phyloP scores from a whole-genome alignment of 2,888 invertebrate genomes.

The Branchellion lobata region DNA sequence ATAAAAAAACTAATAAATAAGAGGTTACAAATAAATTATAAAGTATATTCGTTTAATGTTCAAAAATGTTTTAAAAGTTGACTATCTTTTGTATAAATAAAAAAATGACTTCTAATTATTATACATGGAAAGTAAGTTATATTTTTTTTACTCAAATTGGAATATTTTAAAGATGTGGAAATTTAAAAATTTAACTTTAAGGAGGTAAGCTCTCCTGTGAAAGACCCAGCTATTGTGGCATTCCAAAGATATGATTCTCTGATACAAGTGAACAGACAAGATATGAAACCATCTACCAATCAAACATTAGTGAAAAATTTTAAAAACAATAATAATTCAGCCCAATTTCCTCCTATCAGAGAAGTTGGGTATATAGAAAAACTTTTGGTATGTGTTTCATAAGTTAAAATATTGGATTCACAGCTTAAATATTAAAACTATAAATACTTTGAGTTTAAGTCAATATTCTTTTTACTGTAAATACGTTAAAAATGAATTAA shows the following conservation, averaged over 20 bases:
- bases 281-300: neutral
- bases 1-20: no score
- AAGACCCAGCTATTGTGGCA: constrained; percentile 78
- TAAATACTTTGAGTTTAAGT: no score
- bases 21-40: no score
- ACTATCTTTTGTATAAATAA: no score
- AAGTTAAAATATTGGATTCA: neutral
- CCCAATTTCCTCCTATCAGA: constrained; percentile 59
- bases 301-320: constrained; percentile 5
- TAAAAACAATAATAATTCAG: constrained; percentile 40
- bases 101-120: constrained; percentile 11
- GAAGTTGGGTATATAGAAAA: constrained; percentile 97
- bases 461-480: no score
- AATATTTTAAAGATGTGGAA: no score
- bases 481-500: no score
- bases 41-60: no score
- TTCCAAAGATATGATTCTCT: constrained; percentile 68
- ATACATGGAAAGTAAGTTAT: neutral
- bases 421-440: neutral
- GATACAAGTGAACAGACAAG: constrained; percentile 4
- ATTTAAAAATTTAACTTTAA: constrained; percentile 47
- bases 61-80: no score
- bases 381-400: constrained; percentile 73
- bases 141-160: neutral
- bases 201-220: constrained; percentile 83